Evolutionary conservation across 2,797 vertebrate species (phyloP).

Genomic region (Lagocephalus sceleratus): DNA sequence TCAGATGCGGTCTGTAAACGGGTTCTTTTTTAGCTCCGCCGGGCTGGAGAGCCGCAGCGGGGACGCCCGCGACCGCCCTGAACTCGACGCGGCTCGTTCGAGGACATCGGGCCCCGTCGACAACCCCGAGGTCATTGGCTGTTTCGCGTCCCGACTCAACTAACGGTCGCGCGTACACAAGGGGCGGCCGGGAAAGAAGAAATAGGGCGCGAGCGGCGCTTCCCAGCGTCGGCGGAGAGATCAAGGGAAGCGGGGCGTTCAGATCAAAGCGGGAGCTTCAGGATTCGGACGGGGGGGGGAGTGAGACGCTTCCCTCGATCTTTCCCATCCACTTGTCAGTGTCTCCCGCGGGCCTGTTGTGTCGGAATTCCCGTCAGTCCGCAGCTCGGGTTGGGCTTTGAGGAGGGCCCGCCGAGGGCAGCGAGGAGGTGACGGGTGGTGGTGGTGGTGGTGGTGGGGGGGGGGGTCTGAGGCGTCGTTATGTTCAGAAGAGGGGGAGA

Average conservation of each 20-base stretch:
- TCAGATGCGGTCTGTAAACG: no score
- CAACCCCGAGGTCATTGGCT: no score
- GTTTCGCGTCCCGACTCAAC: no score
- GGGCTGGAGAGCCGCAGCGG: no score
- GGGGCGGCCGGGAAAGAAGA: no score
- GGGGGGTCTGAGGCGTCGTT: conserved; percentile 12
- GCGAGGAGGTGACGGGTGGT: not conserved
- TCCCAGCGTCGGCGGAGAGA: conserved; percentile 6
- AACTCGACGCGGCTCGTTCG: no score
- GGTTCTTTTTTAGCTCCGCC: no score
- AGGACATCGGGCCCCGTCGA: no score
- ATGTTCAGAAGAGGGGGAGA: conserved; percentile 15
- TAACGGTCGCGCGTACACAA: no score
- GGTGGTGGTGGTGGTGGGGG: no score
- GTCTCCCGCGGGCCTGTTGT: conserved; percentile 17
- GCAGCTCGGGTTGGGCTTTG: conserved; percentile 17
- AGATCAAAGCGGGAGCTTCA: conserved; percentile 24
- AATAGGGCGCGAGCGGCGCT: no score
- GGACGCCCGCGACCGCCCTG: no score
- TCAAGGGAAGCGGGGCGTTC: conserved; percentile 14
- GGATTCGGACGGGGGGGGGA: conserved; percentile 7
- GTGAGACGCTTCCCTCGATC: conserved; percentile 18
- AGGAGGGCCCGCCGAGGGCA: conserved; percentile 8
- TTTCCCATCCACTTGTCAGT: conserved; percentile 3
- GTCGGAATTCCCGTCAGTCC: conserved; percentile 25